These are phyloP conservation scores for Spongilla lacustris DNA, from an alignment of 37 sponge, comb jelly and placozoan genomes.

Conservation along the genomic window DNA sequence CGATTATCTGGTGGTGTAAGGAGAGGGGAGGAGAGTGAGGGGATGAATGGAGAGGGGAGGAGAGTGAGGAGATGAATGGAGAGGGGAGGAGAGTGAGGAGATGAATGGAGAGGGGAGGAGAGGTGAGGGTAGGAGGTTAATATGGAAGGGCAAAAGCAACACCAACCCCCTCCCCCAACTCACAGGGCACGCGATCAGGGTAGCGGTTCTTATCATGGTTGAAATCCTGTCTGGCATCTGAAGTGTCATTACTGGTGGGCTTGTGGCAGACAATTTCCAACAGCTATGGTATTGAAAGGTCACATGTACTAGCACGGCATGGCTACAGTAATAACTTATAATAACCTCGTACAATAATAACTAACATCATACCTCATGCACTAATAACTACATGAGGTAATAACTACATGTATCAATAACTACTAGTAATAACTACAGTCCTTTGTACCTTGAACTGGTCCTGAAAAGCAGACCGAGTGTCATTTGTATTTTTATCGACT, in stretches of 20 bases:
- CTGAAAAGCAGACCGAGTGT: slow-evolving; percentile 60
- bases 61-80: not conserved
- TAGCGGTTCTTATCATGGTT: slow-evolving; percentile 37
- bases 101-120: not conserved
- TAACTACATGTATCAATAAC: too few relatives aligned
- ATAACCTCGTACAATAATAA: too few relatives aligned
- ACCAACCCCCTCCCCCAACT: not conserved
- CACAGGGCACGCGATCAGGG: slow-evolving; percentile 31
- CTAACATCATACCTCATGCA: too few relatives aligned
- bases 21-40: not conserved
- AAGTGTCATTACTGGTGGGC: slow-evolving; percentile 1
- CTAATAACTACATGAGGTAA: too few relatives aligned
- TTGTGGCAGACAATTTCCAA: slow-evolving; percentile 10
- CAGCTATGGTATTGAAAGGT: slow-evolving; percentile 6
- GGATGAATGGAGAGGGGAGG: not conserved
- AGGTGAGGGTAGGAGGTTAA: not conserved
- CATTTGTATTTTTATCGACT: slow-evolving; percentile 7
- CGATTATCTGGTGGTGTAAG: slow-evolving; percentile 20
- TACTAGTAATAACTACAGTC: too few relatives aligned
- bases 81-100: not conserved
- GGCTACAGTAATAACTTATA: too few relatives aligned
- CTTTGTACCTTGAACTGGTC: slow-evolving; percentile 76
- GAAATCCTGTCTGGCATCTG: slow-evolving; percentile 2
- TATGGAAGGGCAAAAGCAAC: not conserved
- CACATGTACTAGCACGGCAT: not conserved